Base-by-base conservation (phyloP, 2,113 vertebrate genomes). In the Mormyrus lacerda region DNA sequence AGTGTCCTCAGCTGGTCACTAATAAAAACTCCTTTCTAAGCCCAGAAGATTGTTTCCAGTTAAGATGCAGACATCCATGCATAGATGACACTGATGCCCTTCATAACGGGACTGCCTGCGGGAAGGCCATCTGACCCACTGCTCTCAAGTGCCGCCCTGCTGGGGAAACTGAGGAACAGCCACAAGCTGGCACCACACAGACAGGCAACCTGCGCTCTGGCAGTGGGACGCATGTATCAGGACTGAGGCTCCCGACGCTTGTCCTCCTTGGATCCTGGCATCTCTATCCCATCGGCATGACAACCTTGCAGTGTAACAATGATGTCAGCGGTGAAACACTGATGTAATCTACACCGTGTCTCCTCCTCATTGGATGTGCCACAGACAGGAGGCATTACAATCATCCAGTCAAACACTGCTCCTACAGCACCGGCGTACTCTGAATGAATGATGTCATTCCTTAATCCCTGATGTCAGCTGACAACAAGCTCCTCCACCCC, bases 381-480 rank as follows among this genome's bases (percentile, higher is more conserved):
- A 10, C 73, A 42, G 73, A 42, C 73, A 19, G 73, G 73, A 79
- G 73, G 73, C 31, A 7, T 79, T 31, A 13, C 1, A 2, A 31
- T 13, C 61, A 31, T 13, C 61, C n/a, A 69, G n/a, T 27, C 61
- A 31, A 11, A 69, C n/a, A 1, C 10, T 1, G 82, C 69, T 76
- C 35, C 27, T 13, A 15, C n/a, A 76, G 7, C 31, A 9, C 0
- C 4, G 19, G 17, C 21, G 58, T 24, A 6, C 44, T 48, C 45
- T n/a, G 47, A n/a, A 15, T 42, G 69, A 15, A 87, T 65, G 69
- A 87, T 89, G 51, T 85, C 61, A 84, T 87, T 87, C 48, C 65
- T 35, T 89, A 39, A 89, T 88, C 88, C 87, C 55, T n/a, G 44
- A 55, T 27, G 89, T 91, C 76, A 88, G 76, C 87, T 83, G 87